These are phyloP conservation scores for Archegozetes longisetosus DNA, from an alignment of 1,140 invertebrate genomes.

Conservation along the genomic window DNA sequence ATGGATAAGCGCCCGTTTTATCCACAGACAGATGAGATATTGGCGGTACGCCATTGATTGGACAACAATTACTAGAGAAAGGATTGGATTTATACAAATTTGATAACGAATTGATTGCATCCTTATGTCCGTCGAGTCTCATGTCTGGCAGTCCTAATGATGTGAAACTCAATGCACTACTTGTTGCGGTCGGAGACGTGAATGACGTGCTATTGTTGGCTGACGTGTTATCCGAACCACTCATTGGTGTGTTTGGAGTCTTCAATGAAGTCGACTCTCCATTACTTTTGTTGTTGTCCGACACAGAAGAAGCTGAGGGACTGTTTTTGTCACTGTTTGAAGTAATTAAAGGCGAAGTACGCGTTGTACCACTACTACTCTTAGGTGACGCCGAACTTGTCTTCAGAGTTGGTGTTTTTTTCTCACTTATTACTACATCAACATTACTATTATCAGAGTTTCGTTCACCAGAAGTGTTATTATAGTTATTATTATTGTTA, in stretches of 20 bases:
- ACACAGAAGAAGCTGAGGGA: background rate
- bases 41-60: slow-evolving; percentile 2
- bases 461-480: slow-evolving; percentile 22
- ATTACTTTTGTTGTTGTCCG: background rate
- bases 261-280: background rate
- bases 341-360: background rate
- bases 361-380: background rate
- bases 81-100: slow-evolving; percentile 3
- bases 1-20: slow-evolving; percentile 13
- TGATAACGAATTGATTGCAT: slow-evolving; percentile 6
- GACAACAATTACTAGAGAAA: slow-evolving; percentile 5
- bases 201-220: background rate
- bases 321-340: background rate
- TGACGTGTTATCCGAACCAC: no score
- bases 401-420: background rate
- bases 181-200: background rate
- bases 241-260: background rate
- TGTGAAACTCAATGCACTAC: slow-evolving; percentile 2
- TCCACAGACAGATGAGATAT: slow-evolving; percentile 4
- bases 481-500: background rate
- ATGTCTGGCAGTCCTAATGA: slow-evolving; percentile 11
- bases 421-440: background rate
- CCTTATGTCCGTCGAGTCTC: slow-evolving; percentile 1
- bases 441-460: background rate
- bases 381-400: background rate